These are phyloP conservation scores for Nymphalis io DNA, from an alignment of 1,140 invertebrate genomes.

Conservation along the genomic window DNA sequence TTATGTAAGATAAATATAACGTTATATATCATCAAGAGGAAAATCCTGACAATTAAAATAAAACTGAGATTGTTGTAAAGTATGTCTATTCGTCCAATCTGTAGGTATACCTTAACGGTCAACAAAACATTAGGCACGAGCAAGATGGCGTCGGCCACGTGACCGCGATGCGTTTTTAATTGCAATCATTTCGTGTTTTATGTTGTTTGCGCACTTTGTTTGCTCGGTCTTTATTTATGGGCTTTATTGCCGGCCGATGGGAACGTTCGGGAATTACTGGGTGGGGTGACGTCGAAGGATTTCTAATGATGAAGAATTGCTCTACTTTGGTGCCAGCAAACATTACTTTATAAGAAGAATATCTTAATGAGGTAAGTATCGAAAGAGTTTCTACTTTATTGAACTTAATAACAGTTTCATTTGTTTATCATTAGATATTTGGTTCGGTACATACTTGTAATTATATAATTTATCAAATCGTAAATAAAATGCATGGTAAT, in stretches of 20 bases:
- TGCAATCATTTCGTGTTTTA: constrained; percentile 79
- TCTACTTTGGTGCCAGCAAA: background rate
- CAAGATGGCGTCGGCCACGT: constrained; percentile 72
- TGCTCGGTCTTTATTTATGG: constrained; percentile 73
- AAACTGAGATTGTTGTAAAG: background rate
- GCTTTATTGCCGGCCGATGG: constrained; percentile 74
- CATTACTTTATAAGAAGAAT: background rate
- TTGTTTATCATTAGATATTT: too few species aligned
- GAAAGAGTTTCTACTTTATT: background rate
- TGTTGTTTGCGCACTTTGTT: constrained; percentile 77
- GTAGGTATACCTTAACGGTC: constrained; percentile 20
- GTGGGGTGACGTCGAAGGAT: constrained; percentile 10
- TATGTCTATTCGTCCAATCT: background rate
- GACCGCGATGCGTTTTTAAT: constrained; percentile 78
- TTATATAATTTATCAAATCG: too few species aligned
- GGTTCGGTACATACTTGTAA: too few species aligned
- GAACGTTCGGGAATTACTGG: constrained; percentile 63
- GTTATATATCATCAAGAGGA: too few species aligned
- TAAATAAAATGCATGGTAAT: too few species aligned
- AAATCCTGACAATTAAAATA: background rate
- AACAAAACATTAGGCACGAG: constrained; percentile 38
- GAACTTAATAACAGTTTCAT: too few species aligned
- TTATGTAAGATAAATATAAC: too few species aligned
- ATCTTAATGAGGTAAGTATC: background rate
- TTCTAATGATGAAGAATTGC: constrained; percentile 32